Percentiles rank a stretch among this genome's conserved stretches.
phyloP scores from a whole-genome alignment of 2,888 invertebrate genomes.

The Ctenicera cuprea region DNA sequence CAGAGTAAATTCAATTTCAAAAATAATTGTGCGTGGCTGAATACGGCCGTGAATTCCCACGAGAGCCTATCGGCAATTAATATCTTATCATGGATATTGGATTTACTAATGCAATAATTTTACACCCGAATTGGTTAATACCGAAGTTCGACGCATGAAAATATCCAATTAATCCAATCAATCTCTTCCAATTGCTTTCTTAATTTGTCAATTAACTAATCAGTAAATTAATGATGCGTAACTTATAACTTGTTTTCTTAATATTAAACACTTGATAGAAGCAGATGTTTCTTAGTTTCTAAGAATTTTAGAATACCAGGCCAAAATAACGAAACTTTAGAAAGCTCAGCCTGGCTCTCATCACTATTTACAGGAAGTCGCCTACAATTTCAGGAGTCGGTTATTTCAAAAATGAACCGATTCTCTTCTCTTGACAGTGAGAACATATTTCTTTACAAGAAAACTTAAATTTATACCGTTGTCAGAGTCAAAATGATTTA shows the following conservation, averaged over 20 bases:
- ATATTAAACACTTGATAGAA: background rate
- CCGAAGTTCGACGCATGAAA: background rate
- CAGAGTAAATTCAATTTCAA: too few species aligned
- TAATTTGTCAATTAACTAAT: constrained; percentile 21
- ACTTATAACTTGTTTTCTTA: background rate
- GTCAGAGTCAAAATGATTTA: constrained; percentile 42
- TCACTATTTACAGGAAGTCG: constrained; percentile 9
- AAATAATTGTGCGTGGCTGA: too few species aligned
- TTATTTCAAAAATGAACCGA: constrained; percentile 2
- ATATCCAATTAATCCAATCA: constrained; percentile 21
- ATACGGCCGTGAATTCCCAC: too few species aligned
- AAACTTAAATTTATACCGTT: constrained; percentile 40
- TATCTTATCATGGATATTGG: too few species aligned
- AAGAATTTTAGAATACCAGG: background rate
- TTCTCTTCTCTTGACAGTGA: constrained; percentile 20
- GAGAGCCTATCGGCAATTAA: too few species aligned
- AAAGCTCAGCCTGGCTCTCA: background rate
- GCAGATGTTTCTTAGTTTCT: background rate
- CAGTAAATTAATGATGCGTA: constrained; percentile 3
- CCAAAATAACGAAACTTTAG: background rate
- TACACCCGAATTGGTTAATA: constrained; percentile 14
- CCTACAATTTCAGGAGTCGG: too few species aligned
- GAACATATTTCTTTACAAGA: constrained; percentile 29
- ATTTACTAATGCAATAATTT: background rate
- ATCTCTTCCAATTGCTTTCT: constrained; percentile 7